A percentile compares a stretch with the other conserved stretches of the same genome.
phyloP scores from a whole-genome alignment of 2,113 vertebrate genomes.

The Leucoraja erinaceus region DNA sequence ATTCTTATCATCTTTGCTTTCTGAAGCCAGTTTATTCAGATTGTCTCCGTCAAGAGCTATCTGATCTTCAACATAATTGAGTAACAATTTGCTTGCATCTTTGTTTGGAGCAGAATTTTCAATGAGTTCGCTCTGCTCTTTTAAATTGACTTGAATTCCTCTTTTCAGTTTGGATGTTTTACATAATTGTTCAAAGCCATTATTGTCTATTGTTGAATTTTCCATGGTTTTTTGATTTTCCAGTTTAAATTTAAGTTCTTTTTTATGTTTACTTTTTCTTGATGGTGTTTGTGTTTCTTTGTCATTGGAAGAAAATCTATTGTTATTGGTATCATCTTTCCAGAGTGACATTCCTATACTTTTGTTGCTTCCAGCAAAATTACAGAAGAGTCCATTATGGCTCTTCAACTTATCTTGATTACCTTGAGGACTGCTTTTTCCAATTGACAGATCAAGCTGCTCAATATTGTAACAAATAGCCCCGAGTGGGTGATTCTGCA shows the following conservation, averaged over 20 bases:
- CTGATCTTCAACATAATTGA: background rate
- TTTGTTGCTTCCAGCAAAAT: background rate
- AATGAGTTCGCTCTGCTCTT: background rate
- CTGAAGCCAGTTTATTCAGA: background rate
- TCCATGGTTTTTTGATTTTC: background rate
- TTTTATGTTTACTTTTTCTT: background rate
- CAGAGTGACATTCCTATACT: too few species aligned
- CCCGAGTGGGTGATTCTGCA: background rate
- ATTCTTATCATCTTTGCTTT: background rate
- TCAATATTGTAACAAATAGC: background rate
- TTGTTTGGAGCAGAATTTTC: background rate
- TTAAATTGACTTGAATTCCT: background rate
- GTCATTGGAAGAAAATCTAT: background rate
- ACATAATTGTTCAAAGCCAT: background rate
- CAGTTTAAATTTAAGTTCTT: background rate
- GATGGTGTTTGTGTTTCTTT: conserved; percentile 5
- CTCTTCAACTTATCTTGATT: background rate
- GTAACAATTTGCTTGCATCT: background rate
- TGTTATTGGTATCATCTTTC: background rate
- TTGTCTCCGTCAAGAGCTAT: background rate
- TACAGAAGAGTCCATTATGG: background rate
- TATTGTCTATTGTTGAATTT: background rate
- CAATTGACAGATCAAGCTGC: background rate
- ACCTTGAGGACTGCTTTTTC: background rate
- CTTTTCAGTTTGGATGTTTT: background rate